Conservation (phyloP, 2,888 invertebrate species). For the Tinea trinotella region DNA sequence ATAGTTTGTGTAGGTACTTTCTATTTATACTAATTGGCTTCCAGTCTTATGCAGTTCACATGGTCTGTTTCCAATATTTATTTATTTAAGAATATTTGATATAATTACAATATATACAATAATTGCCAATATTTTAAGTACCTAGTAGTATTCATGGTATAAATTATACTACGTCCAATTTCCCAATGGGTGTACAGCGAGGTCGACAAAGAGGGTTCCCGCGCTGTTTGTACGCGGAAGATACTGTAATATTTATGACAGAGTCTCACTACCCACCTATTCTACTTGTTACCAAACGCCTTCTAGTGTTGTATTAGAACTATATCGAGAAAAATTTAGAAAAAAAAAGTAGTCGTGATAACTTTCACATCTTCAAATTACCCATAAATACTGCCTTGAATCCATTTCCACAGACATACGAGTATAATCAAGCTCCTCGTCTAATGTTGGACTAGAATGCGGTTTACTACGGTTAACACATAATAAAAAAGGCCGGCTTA, state of each 20-base stretch:
- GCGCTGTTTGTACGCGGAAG: conserved; percentile 18
- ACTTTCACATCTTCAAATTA: no score
- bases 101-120: neutral
- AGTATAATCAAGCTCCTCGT: no score
- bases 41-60: no score
- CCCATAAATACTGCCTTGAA: no score
- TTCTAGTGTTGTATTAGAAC: conserved; percentile 7
- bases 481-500: no score
- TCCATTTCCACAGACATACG: no score
- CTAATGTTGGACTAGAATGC: no score
- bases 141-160: neutral
- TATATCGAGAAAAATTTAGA: conserved; percentile 2
- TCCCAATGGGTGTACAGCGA: conserved; percentile 5
- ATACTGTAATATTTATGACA: conserved; percentile 20
- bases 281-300: conserved; percentile 3
- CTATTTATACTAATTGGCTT: no score
- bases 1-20: no score
- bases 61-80: neutral
- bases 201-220: conserved; percentile 7
- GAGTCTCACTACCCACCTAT: conserved; percentile 10
- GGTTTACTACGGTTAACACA: no score
- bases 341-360: no score
- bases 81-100: neutral
- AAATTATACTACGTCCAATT: neutral
- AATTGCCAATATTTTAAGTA: neutral